Percentiles rank a stretch among this genome's conserved stretches.
Conservation (phyloP, 2,888 invertebrate species). For the Cryptocephalus primarius region DNA sequence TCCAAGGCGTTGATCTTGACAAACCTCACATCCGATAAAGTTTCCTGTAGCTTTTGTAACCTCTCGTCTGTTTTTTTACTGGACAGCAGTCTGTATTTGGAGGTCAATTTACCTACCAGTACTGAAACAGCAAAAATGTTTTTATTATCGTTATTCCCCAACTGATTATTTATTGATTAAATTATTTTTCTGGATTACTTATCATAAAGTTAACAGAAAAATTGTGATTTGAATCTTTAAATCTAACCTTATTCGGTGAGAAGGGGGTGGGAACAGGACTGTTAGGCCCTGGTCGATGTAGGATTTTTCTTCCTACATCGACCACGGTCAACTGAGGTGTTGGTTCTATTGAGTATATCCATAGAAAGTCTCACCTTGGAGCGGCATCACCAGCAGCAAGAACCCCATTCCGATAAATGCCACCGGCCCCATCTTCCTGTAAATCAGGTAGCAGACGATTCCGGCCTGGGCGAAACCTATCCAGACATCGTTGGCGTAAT, state of each 20-base stretch:
- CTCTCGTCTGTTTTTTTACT: constrained; percentile 16
- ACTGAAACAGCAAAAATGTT: constrained; percentile 11
- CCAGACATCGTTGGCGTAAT: constrained; percentile 85
- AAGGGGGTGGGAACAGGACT: too few relatives aligned
- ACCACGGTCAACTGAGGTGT: too few relatives aligned
- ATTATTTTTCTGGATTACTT: too few relatives aligned
- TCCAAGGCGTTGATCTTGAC: constrained; percentile 22
- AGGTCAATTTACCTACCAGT: constrained; percentile 10
- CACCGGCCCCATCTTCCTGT: constrained; percentile 40
- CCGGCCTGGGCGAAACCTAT: constrained; percentile 76
- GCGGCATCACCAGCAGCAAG: constrained; percentile 35
- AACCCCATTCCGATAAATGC: constrained; percentile 43
- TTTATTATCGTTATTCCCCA: too few relatives aligned
- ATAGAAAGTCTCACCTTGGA: constrained; percentile 29
- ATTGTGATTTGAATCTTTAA: constrained; percentile 10
- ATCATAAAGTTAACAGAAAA: too few relatives aligned
- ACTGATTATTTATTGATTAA: too few relatives aligned
- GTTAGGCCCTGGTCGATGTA: too few relatives aligned
- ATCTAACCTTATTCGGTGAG: too few relatives aligned
- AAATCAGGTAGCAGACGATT: constrained; percentile 70
- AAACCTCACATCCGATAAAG: constrained; percentile 14
- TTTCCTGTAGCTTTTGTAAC: constrained; percentile 17
- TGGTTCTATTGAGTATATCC: too few relatives aligned
- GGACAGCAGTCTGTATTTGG: constrained; percentile 8
- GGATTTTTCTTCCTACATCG: too few relatives aligned